Evolutionary conservation across 64 coral and sea anemone species (phyloP).

Genomic region (Cladopsammia gracilis): DNA sequence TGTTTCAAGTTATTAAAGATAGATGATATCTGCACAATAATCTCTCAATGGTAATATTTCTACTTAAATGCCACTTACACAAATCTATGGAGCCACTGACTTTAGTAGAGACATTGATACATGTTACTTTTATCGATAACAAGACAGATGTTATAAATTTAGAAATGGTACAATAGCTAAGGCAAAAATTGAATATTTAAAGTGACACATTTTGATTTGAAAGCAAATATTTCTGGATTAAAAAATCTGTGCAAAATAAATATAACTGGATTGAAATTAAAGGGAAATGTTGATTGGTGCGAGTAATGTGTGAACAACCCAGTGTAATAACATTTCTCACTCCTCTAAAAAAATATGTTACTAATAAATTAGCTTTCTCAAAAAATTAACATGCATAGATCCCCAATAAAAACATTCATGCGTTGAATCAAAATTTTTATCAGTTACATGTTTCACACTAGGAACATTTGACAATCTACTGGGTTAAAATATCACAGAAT

Average conservation of each 20-base stretch:
- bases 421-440: not conserved
- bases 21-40: not conserved
- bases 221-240: too few relatives aligned
- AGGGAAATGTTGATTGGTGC: too few relatives aligned
- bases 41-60: not conserved
- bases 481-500: not conserved
- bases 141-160: too few relatives aligned
- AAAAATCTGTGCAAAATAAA: too few relatives aligned
- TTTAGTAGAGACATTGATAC: not conserved
- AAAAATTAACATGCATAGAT: not conserved
- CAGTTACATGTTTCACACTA: too few relatives aligned
- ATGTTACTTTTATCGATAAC: too few relatives aligned
- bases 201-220: too few relatives aligned
- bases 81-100: not conserved
- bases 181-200: too few relatives aligned
- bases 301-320: not conserved
- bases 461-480: too few relatives aligned
- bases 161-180: too few relatives aligned
- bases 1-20: conserved; percentile 48
- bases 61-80: not conserved
- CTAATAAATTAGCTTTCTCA: not conserved
- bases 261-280: too few relatives aligned
- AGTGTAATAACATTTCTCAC: not conserved
- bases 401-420: not conserved
- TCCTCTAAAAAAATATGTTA: not conserved